Evolutionary conservation across 2,113 vertebrate species (phyloP).

Genomic region (Aldabrachelys gigantea): DNA sequence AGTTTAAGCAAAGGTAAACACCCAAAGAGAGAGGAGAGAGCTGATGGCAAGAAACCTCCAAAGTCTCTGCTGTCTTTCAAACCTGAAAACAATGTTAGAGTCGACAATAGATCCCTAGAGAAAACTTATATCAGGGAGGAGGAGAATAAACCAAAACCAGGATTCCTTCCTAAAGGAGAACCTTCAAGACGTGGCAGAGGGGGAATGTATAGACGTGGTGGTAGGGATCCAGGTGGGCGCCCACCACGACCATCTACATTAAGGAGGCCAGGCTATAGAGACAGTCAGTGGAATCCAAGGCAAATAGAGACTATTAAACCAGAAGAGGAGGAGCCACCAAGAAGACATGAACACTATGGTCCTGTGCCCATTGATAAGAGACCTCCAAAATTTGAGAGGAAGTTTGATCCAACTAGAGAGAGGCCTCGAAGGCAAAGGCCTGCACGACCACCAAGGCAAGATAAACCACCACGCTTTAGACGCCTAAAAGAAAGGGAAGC

Average conservation of each 20-base stretch:
- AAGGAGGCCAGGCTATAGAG: constrained; percentile 84
- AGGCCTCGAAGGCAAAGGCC: constrained; percentile 93
- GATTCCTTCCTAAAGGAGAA: constrained; percentile 96
- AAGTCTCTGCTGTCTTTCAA: constrained; percentile 78
- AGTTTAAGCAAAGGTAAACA: constrained; percentile 89
- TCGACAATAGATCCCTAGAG: constrained; percentile 77
- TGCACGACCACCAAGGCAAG: constrained; percentile 94
- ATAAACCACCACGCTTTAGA: constrained; percentile 96
- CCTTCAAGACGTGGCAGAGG: constrained; percentile 92
- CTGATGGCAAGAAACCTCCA: constrained; percentile 77
- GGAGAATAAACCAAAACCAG: constrained; percentile 90
- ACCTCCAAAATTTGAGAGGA: constrained; percentile 88
- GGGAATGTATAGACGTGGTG: constrained; percentile 88
- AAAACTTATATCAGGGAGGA: constrained; percentile 82
- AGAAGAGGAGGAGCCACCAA: constrained; percentile 78
- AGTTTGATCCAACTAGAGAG: constrained; percentile 90
- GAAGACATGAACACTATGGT: constrained; percentile 80
- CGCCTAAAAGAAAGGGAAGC: constrained; percentile 94
- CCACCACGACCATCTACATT: constrained; percentile 87
- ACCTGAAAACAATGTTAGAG: constrained; percentile 75
- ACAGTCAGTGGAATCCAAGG: constrained; percentile 94
- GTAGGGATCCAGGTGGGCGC: constrained; percentile 86
- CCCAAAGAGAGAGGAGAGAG: constrained; percentile 80
- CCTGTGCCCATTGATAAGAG: constrained; percentile 82
- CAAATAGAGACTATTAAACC: constrained; percentile 85